Evolutionary conservation across 2,113 vertebrate species (phyloP).

Genomic region (Tetrax tetrax): DNA sequence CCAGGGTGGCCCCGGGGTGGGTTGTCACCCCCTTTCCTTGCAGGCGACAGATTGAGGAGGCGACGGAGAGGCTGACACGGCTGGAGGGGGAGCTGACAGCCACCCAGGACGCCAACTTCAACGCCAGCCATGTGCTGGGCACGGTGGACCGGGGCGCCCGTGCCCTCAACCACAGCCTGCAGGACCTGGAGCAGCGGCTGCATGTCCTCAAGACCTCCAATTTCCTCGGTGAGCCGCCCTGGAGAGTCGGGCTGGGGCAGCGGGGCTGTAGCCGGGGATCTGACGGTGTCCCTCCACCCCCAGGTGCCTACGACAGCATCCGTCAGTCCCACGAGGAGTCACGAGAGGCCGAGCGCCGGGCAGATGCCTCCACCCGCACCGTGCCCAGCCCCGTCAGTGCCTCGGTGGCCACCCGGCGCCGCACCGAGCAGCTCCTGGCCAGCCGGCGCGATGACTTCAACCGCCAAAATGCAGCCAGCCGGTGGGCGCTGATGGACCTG

Average conservation of each 20-base stretch:
- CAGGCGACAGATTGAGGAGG: constrained; percentile 86
- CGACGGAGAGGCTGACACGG: constrained; percentile 85
- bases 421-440: constrained; percentile 79
- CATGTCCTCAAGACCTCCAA: constrained; percentile 94
- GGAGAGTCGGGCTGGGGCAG: accelerated
- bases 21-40: neutral
- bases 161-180: constrained; percentile 87
- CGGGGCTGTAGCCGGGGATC: accelerated
- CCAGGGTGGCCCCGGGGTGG: accelerated
- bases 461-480: constrained; percentile 87
- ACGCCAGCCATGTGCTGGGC: constrained; percentile 86
- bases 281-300: neutral
- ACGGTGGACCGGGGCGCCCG: constrained; percentile 85
- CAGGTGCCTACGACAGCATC: constrained; percentile 95
- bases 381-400: constrained; percentile 83
- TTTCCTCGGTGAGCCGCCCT: constrained; percentile 82
- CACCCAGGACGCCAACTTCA: constrained; percentile 89
- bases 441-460: constrained; percentile 84
- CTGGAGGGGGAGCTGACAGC: constrained; percentile 88
- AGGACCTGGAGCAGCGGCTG: constrained; percentile 83
- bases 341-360: constrained; percentile 79
- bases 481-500: constrained; percentile 81
- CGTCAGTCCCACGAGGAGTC: constrained; percentile 84
- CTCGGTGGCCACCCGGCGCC: constrained; percentile 80
- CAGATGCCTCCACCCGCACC: constrained; percentile 78